Base-by-base conservation (phyloP, 2,113 vertebrate species). In the Paedocypris sp. region DNA sequence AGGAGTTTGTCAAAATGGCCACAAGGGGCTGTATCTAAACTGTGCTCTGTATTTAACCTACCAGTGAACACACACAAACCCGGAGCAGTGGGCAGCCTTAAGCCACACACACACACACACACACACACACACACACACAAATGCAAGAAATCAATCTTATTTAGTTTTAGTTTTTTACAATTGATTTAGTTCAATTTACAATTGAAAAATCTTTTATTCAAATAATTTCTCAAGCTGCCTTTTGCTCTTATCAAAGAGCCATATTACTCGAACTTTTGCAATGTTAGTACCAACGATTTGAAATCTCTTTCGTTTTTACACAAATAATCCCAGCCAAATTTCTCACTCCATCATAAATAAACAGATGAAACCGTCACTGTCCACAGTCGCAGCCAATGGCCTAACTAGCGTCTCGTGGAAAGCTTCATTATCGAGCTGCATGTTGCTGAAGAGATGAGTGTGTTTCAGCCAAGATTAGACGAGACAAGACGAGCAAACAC, bases 401-500 rank as follows among this genome's bases (percentile, higher is more conserved):
- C 48, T 64, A 64, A 69, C 70, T 67, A 64, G 36, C 58, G 50
- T 51, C 57, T 60, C 32, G 25, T 47, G 45, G 51, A 61, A 47
- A 47, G 56, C 33, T 56, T 54, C 45, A 71, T 68, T 67, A 71
- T 52, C 36, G 16, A 45, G 52, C 12, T 48, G 43, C 50, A 38
- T 54, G 43, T 25, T 46, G 51, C 42, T 16, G 22, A 26, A 39
- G 28, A 54, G 13, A 38, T 53, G 16, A 26, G 39, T 18, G 35
- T 18, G 4, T 23, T 54, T 54, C 51, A 11, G 31, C 18, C 11
- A 9, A 51, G 35, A 54, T 6, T 19, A 10, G 20, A 53, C 10
- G 16, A 51, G 35, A 54, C 4, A 22, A 10, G 20, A 53, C 10
- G 16, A 52, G 36, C 20, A 48, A 18, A 32, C 16, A 47, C 12